A percentile compares a stretch with the other conserved stretches of the same genome.
Evolutionary conservation across 2,113 vertebrate species (phyloP).

Genomic region (Pollachius pollachius): DNA sequence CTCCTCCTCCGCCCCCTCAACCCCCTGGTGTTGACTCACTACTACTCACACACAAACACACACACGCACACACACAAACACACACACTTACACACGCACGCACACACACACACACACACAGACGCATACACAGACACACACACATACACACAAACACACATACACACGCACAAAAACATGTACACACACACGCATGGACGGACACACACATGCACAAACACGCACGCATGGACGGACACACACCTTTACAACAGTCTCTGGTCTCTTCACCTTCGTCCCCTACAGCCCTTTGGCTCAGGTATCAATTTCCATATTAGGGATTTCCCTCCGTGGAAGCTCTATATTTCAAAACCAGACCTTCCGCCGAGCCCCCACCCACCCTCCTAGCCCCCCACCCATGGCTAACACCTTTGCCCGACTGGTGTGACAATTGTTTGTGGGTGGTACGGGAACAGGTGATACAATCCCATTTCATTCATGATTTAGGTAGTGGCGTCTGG

Average conservation of each 20-base stretch:
- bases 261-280: not conserved
- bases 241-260: slow-evolving; percentile 4
- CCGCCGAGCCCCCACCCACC: not conserved
- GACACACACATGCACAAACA: no score
- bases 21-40: no score
- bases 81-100: no score
- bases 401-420: slow-evolving; percentile 3
- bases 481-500: not conserved
- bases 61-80: no score
- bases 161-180: no score
- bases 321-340: slow-evolving; percentile 37
- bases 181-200: no score
- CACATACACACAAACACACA: no score
- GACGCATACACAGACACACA: no score
- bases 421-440: not conserved
- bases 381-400: not conserved
- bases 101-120: no score
- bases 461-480: slow-evolving; percentile 24
- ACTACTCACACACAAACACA: no score
- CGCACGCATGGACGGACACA: no score
- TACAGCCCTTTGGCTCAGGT: slow-evolving; percentile 20
- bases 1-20: no score
- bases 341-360: slow-evolving; percentile 28
- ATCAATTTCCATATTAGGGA: slow-evolving; percentile 54
- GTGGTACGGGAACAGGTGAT: slow-evolving; percentile 21